Conservation (phyloP, 2,113 vertebrate species). For the Vidua macroura region DNA sequence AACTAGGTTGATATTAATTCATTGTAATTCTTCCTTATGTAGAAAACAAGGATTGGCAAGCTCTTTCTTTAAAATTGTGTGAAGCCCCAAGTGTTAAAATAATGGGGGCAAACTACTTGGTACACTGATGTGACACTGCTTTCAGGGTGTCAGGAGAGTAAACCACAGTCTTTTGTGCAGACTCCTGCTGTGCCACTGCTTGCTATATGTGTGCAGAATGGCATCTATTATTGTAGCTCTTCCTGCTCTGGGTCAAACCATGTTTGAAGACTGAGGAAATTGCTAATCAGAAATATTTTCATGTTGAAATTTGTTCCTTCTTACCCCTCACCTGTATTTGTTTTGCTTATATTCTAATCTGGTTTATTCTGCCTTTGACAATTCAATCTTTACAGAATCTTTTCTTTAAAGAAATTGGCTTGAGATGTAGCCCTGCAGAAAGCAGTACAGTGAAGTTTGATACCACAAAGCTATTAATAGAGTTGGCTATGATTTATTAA, state of each 20-base stretch:
- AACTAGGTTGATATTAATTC: background rate
- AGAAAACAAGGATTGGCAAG: background rate
- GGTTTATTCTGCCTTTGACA: background rate
- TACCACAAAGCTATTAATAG: constrained; percentile 19
- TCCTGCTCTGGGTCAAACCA: background rate
- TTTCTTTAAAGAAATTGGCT: background rate
- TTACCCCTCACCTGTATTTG: background rate
- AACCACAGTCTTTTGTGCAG: background rate
- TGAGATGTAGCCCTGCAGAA: background rate
- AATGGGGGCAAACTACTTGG: background rate
- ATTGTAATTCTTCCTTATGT: background rate
- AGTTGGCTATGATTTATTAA: constrained; percentile 21
- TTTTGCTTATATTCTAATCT: background rate
- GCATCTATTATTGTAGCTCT: background rate
- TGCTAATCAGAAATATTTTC: background rate
- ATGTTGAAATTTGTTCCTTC: background rate
- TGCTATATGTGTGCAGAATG: background rate
- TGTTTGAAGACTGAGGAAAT: background rate
- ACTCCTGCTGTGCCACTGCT: background rate
- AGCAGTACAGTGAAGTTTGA: background rate
- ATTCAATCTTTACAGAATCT: background rate
- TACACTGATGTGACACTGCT: accelerated
- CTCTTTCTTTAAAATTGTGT: background rate
- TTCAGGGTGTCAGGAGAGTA: background rate
- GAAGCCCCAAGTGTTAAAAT: background rate